phyloP scores from a whole-genome alignment of 2,113 vertebrate genomes.

The Charadrius vociferus region DNA sequence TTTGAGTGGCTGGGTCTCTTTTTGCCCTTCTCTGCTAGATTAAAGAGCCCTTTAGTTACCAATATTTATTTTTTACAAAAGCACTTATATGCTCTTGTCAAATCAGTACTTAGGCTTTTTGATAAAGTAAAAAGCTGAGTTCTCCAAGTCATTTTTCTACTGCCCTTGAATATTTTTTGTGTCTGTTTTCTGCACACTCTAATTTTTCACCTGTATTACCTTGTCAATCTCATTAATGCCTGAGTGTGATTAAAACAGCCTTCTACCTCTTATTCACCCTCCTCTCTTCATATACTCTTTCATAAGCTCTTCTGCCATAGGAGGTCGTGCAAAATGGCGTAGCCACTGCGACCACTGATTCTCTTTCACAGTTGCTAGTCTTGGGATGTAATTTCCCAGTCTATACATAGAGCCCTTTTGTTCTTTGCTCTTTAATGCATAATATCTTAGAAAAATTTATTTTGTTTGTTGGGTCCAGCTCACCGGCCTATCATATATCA shows the following conservation, averaged over 20 bases:
- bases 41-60: background rate
- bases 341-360: background rate
- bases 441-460: background rate
- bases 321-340: background rate
- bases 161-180: conserved; percentile 1
- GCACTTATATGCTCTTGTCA: background rate
- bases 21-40: background rate
- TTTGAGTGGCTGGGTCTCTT: background rate
- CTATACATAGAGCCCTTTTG: background rate
- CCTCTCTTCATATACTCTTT: background rate
- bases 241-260: conserved; percentile 20
- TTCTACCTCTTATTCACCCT: background rate
- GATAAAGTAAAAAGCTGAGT: background rate
- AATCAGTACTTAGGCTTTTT: background rate
- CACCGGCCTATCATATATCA: background rate
- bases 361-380: background rate
- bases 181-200: background rate
- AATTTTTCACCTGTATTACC: conserved; percentile 1
- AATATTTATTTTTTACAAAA: conserved; percentile 4
- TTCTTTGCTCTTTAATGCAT: background rate
- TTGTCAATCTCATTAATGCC: background rate
- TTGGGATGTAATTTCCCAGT: background rate
- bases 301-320: background rate
- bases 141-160: background rate
- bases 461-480: background rate